phyloP scores from a whole-genome alignment of 2,797 vertebrate genomes.

The Emydoidea blandingii region DNA sequence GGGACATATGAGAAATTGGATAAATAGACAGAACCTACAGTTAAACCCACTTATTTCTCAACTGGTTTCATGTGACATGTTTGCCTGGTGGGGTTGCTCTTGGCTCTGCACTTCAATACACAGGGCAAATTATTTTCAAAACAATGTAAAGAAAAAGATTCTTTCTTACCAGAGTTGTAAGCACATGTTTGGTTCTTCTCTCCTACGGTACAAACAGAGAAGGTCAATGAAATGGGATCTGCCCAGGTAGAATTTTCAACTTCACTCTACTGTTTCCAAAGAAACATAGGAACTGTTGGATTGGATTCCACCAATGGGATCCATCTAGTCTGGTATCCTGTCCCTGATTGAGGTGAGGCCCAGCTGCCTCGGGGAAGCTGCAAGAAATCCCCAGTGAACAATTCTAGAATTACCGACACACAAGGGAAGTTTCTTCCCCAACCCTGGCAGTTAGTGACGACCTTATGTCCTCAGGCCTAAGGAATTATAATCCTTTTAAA shows the following conservation, averaged over 20 bases:
- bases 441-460: background rate
- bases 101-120: background rate
- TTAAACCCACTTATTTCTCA: background rate
- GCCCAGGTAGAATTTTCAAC: background rate
- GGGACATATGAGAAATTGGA: background rate
- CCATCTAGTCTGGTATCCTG: no score
- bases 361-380: no score
- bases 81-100: background rate
- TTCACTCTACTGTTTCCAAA: background rate
- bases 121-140: background rate
- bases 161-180: conserved; percentile 28
- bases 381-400: no score
- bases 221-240: background rate
- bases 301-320: no score
- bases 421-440: background rate
- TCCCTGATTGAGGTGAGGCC: no score
- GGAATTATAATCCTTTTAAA: background rate
- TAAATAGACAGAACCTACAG: background rate
- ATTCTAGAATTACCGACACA: no score
- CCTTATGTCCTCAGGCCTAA: background rate
- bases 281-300: background rate
- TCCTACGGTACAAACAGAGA: conserved; percentile 36
- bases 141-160: background rate
- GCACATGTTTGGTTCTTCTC: conserved; percentile 44
- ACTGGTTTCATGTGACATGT: background rate